Base-by-base conservation (phyloP, 2,113 vertebrate species). In the Coreoperca whiteheadi region DNA sequence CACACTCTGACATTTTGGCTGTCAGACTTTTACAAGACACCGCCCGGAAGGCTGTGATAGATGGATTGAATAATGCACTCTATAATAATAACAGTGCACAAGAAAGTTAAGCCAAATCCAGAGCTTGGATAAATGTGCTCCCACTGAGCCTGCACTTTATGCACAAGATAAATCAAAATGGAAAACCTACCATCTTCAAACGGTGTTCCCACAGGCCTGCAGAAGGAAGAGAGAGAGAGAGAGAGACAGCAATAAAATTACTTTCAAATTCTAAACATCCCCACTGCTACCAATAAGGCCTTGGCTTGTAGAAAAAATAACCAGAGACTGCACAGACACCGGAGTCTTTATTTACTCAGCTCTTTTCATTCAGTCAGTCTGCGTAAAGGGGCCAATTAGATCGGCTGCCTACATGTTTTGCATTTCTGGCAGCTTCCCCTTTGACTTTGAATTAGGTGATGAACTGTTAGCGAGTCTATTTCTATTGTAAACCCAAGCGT, bases 151-250 rank as follows among this genome's bases (percentile, higher is more conserved):
- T 11, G 53, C n/a, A 75, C 30, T 69, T 79, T 15, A 74, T 68
- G 20, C 56, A 76, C 67, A 9, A n/a, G 37, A 82, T 61, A n/a
- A 61, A 75, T 41, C 39, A 77, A 66, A 73, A 77, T 25, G 14
- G 48, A 28, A 11, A 80, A 93, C 98, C 97, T 95, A 99, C 98
- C 98, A 93, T 99, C 98, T 96, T 99, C 98, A 95, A 99, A 99
- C 71, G 98, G 98, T 59, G 98, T 99, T 82, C 97, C 98, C 94
- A 99, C 98, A 80, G 98, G 98, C 94, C 98, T 99, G 94, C 74
- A 95, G 95, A 5, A 84, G 43, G 79, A 25, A 76, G 0, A 53
- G n/a, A 59, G 20, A 64, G 46, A 76, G 0, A 53, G n/a, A 59
- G 20, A 64, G 46, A 30, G 25, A 69, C 25, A 79, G 65, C 54